These are phyloP conservation scores for Drosophila anomelani DNA, from an alignment of 2,888 invertebrate species.

Conservation along the genomic window DNA sequence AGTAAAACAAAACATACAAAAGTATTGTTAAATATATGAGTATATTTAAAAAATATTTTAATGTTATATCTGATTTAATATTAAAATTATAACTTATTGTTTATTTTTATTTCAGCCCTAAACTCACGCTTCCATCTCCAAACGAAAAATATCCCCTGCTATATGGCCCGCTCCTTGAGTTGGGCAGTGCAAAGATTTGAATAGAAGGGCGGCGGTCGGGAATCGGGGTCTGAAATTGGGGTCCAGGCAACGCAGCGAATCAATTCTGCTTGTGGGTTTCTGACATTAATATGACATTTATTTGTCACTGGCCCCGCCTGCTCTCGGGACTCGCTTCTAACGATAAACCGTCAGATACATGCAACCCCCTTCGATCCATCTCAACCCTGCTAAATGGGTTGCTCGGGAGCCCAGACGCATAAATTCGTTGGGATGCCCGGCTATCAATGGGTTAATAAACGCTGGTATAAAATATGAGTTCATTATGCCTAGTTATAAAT, in stretches of 20 bases:
- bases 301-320: conserved; percentile 68
- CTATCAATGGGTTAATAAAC: conserved; percentile 80
- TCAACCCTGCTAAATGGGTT: conserved; percentile 34
- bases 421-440: conserved; percentile 64
- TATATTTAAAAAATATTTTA: no score
- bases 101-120: background rate
- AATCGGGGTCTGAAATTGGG: conserved; percentile 4
- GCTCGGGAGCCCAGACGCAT: conserved; percentile 64
- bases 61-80: background rate
- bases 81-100: background rate
- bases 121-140: conserved; percentile 17
- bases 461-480: conserved; percentile 77
- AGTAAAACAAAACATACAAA: no score
- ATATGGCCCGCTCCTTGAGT: conserved; percentile 4
- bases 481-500: conserved; percentile 78
- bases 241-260: conserved; percentile 57
- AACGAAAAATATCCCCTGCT: background rate
- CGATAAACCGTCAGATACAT: conserved; percentile 55
- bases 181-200: conserved; percentile 41
- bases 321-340: conserved; percentile 60
- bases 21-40: no score
- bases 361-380: conserved; percentile 15
- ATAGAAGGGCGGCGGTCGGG: conserved; percentile 31
- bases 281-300: conserved; percentile 81
- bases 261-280: conserved; percentile 70